Conservation (phyloP, 2,113 vertebrate genomes). For the Engystomops pustulosus region DNA sequence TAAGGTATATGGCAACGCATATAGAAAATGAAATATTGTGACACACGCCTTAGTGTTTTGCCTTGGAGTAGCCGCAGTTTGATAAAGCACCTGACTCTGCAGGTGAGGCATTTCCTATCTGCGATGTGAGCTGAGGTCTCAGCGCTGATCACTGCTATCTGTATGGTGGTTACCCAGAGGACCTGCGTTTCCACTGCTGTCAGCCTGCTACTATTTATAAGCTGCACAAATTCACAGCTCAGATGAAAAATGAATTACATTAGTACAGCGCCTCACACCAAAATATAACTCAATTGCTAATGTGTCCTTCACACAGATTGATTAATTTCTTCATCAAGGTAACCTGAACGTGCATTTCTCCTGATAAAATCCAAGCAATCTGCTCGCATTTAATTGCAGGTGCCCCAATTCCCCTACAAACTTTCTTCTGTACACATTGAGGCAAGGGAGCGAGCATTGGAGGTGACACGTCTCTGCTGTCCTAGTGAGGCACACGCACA, state of each 20-base stretch:
- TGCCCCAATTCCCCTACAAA: slow-evolving; percentile 2
- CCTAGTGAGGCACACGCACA: background rate
- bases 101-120: background rate
- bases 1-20: too few relatives aligned
- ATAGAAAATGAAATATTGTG: too few relatives aligned
- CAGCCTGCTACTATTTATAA: slow-evolving; percentile 51
- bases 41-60: too few relatives aligned
- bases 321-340: slow-evolving; percentile 33
- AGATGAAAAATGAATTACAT: slow-evolving; percentile 39
- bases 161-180: slow-evolving; percentile 39
- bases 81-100: background rate
- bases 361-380: background rate
- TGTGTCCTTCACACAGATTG: slow-evolving; percentile 22
- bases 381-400: background rate
- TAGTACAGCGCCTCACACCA: slow-evolving; percentile 5
- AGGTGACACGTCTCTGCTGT: background rate
- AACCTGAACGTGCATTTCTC: slow-evolving; percentile 2
- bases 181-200: slow-evolving; percentile 30
- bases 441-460: background rate
- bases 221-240: slow-evolving; percentile 5
- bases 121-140: background rate
- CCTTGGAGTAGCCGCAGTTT: too few relatives aligned
- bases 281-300: slow-evolving; percentile 35
- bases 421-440: background rate
- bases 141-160: background rate